Conservation (phyloP, 2,888 invertebrate genomes). For the Macaria notata region DNA sequence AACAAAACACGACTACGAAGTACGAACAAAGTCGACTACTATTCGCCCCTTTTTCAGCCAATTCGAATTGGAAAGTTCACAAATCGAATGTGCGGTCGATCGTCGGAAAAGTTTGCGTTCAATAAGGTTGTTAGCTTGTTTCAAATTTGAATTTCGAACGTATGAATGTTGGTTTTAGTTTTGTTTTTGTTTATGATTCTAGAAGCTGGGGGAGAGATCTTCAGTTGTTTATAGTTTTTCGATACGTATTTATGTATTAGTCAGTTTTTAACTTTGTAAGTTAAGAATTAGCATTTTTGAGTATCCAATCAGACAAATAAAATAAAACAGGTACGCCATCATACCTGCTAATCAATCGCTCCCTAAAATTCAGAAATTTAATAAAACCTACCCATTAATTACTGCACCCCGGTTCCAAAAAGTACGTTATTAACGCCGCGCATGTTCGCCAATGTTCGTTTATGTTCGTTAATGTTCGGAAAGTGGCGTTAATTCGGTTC, state of each 20-base stretch:
- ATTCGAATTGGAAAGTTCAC: conserved; percentile 30
- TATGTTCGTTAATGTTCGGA: conserved; percentile 35
- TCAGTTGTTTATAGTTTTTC: too few relatives aligned
- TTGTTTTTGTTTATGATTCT: conserved; percentile 32
- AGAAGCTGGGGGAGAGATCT: too few relatives aligned
- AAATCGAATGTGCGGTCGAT: conserved; percentile 52
- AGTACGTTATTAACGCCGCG: conserved; percentile 40
- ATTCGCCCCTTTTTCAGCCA: neutral
- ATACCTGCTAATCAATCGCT: conserved; percentile 17
- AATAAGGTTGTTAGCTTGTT: conserved; percentile 43
- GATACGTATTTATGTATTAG: too few relatives aligned
- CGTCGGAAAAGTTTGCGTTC: conserved; percentile 47
- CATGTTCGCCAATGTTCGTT: conserved; percentile 45
- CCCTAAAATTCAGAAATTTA: conserved; percentile 28
- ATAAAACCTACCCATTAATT: conserved; percentile 46
- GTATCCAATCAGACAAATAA: too few relatives aligned
- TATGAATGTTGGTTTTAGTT: conserved; percentile 20
- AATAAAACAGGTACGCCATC: too few relatives aligned
- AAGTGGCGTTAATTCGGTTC: conserved; percentile 46
- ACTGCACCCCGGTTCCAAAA: conserved; percentile 33
- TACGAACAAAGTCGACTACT: too few relatives aligned
- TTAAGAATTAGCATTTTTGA: too few relatives aligned
- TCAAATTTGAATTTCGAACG: conserved; percentile 29
- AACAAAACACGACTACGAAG: too few relatives aligned
- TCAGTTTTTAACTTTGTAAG: too few relatives aligned